Base-by-base conservation (phyloP, 2,888 invertebrate species). In the Cryptus viduatorius region DNA sequence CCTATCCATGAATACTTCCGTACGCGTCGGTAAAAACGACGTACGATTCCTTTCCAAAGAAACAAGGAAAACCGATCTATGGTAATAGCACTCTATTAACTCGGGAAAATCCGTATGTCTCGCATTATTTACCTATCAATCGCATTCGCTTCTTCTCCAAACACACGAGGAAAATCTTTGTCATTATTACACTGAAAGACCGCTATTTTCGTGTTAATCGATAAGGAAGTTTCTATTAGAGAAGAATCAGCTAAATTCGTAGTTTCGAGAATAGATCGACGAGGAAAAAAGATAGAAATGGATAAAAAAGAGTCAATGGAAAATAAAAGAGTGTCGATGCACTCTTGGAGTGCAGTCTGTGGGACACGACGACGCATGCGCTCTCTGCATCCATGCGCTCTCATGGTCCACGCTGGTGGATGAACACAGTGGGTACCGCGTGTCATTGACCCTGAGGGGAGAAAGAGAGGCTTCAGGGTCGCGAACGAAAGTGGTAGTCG, bases 361-460 rank as follows among this genome's bases (percentile, higher is more conserved):
- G 59, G 31, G 46, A 14, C n/a, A 5, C 19, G 19, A 64, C 76
- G 72, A 78, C 77, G 84, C 77, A 68, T 42, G 77, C 80, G 84
- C 77, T 73, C 37, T 44, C 46, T 48, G 14, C 31, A 76, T 19
- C 65, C 65, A 80, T 77, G 80, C 48, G 79, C 56, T 76, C 56
- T 76, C 79, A 79, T 72, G 71, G 72, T 77, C 64, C 65, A 68
- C 59, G 79, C 69, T 67, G 59, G 59, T 64, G 65, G 10, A 61
- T 37, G 73, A 56, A 69, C 67, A 56, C 65, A 71, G 31, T 14
- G 19, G 31, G 44, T 10, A 12, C 37, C 72, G 29, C 48, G 76
- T 86, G 86, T 80, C 87, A 86, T 86, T 87, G 87, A 84, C 87
- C 86, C 81, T 85, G 85, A 82, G 76, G 84, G 79, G 72, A 53